Conservation (phyloP, 2,113 vertebrate species). For the Copsychus sechellarum region DNA sequence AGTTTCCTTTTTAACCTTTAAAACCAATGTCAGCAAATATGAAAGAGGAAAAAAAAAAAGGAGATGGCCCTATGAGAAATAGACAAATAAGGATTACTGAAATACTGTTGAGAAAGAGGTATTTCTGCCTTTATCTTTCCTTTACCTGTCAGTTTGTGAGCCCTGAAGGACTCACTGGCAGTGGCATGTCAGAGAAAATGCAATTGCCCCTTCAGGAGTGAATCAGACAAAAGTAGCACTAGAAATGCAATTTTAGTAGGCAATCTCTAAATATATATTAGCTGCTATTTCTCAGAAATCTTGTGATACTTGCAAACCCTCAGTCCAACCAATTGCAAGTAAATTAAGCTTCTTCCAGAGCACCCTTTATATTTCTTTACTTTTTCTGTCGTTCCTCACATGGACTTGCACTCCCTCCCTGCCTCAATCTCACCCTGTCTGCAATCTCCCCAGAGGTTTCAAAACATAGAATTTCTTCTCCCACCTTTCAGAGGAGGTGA, state of each 20-base stretch:
- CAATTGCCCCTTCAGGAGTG: neutral
- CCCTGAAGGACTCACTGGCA: neutral
- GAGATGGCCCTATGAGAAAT: neutral
- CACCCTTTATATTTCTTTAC: neutral
- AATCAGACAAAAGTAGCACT: neutral
- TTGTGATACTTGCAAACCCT: neutral
- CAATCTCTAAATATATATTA: neutral
- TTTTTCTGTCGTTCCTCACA: neutral
- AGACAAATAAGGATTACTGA: neutral
- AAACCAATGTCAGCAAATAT: neutral
- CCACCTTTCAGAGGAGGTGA: neutral
- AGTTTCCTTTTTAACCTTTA: neutral
- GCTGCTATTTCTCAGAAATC: neutral
- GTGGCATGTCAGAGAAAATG: neutral
- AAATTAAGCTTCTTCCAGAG: neutral
- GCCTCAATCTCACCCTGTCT: neutral
- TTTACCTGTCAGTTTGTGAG: neutral
- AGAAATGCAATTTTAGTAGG: neutral
- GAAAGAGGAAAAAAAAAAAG: neutral
- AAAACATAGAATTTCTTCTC: neutral
- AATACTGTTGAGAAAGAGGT: neutral
- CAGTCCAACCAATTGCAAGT: neutral
- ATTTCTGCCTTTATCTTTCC: neutral
- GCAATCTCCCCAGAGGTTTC: neutral
- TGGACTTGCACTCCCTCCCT: neutral